Conservation (phyloP, 2,113 vertebrate species). For the Scortum barcoo region DNA sequence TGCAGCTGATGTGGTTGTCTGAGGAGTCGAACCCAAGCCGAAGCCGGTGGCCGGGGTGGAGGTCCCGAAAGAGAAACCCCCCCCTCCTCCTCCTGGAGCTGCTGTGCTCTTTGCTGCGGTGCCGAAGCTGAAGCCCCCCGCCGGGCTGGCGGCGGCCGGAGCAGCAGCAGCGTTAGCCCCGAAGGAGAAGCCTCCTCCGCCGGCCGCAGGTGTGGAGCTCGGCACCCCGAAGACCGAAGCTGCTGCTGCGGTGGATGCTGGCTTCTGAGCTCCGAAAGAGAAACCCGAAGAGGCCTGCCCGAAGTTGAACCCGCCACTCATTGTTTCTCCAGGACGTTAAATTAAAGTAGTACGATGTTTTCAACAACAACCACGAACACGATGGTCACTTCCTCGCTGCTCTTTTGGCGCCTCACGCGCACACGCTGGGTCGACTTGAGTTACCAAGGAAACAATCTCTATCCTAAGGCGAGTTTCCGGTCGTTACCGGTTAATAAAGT, state of each 20-base stretch:
- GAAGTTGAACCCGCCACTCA: constrained; percentile 90
- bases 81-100: no score
- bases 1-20: constrained; percentile 72
- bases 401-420: constrained; percentile 74
- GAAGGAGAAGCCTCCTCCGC: constrained; percentile 83
- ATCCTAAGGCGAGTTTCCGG: not conserved
- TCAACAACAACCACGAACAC: constrained; percentile 4
- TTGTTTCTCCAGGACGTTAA: constrained; percentile 42
- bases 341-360: not conserved
- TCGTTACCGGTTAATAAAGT: not conserved
- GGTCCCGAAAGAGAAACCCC: constrained; percentile 86
- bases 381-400: constrained; percentile 66
- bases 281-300: constrained; percentile 84
- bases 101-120: constrained; percentile 76
- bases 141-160: constrained; percentile 67
- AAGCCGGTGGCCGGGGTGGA: constrained; percentile 80
- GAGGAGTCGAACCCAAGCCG: constrained; percentile 77
- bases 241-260: constrained; percentile 63
- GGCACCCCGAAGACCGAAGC: constrained; percentile 78
- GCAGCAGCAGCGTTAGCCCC: constrained; percentile 65
- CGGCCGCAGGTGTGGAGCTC: constrained; percentile 71
- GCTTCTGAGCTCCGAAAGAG: constrained; percentile 82
- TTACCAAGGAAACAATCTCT: not conserved
- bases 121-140: constrained; percentile 87
- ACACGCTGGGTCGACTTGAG: not conserved